Conservation (phyloP, 2,113 vertebrate species). For the Sorex araneus region DNA sequence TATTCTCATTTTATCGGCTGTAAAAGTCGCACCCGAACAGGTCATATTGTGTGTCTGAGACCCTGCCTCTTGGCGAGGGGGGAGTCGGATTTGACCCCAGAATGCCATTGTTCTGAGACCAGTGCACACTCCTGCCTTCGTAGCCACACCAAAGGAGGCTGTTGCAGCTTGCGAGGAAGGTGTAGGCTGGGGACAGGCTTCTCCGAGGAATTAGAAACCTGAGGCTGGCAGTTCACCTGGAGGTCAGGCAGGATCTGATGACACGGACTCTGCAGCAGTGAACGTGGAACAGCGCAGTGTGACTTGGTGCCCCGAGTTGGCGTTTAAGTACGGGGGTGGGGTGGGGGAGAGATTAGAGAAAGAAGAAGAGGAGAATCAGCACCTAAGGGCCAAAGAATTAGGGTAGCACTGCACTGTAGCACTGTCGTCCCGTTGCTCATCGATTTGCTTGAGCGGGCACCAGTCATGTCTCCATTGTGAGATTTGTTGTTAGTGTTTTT, state of each 20-base stretch:
- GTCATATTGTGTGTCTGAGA: background rate
- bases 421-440: too few relatives aligned
- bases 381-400: background rate
- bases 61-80: background rate
- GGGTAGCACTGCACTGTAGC: too few relatives aligned
- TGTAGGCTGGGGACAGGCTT: background rate
- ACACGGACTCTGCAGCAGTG: background rate
- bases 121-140: background rate
- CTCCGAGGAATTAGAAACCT: background rate
- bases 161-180: background rate
- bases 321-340: background rate
- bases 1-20: slow-evolving; percentile 28
- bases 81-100: background rate
- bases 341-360: background rate
- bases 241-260: background rate
- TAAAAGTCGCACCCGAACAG: background rate
- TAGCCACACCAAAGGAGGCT: slow-evolving; percentile 2
- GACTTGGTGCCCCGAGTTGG: background rate
- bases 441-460: too few relatives aligned
- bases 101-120: background rate
- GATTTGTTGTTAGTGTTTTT: too few relatives aligned
- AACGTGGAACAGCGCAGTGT: background rate
- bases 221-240: background rate
- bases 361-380: background rate
- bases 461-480: too few relatives aligned